Evolutionary conservation across 2,113 vertebrate genomes (phyloP), one percentile per base, ranked within the genome.

Genomic region (Aramus guarauna): DNA sequence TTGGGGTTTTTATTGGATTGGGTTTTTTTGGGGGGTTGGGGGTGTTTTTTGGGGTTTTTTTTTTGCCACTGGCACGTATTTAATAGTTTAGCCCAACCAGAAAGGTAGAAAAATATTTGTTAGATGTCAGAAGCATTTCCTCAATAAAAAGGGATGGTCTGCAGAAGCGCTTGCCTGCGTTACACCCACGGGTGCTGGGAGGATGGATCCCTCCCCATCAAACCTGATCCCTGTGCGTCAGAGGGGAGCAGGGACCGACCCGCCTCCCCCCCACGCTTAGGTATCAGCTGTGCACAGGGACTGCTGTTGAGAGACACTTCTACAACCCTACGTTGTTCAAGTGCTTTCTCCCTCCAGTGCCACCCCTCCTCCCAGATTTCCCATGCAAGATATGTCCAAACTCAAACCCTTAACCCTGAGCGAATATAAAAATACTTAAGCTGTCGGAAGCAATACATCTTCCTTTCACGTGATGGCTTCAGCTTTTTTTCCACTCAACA

Each of bases 201-300:
- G 27, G 32, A 43, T 2, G 30, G 16, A 68, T 11, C 50, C 53
- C 11, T 23, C 15, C 10, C 5, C 55, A 24, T 9, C 73, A 3
- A 16, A 77, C 7, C 26, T 6, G 12, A 13, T 19, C 41, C 37
- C 43, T 52, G 15, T 0, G 16, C 27, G 15, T 39, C 80, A 18
- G 27, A 58, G 43, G 18, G 64, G 20, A 66, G 37, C 63, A 12
- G 30, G 41, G 32, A 26, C 14, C 7, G 0, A 29, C 37, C 36
- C 4, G 0, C 45, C 27, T 43, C 22, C 24, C 18, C 63, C 6
- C 47, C 12, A 1, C 3, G 0, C 45, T 1, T 6, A 2, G 26
- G 14, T 24, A 12, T 1, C 50, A 26, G 36, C 59, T 0, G 0
- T 3, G 2, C 24, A 2, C 0, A 2, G 37, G 30, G 10, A 12